These are phyloP conservation scores for Argyrosomus japonicus DNA, from an alignment of 2,113 vertebrate species.

Conservation along the genomic window DNA sequence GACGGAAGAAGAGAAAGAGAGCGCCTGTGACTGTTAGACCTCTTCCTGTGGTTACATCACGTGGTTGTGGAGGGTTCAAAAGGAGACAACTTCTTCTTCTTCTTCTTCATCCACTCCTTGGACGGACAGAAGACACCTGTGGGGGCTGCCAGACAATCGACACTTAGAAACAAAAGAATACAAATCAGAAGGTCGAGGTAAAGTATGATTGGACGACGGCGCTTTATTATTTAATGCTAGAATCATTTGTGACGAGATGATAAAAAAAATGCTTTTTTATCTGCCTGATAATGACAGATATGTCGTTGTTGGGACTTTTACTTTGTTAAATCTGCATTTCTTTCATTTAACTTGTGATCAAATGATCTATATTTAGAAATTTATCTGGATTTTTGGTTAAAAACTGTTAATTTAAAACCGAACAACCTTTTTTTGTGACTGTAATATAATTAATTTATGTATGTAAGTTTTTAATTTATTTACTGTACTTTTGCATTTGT, in stretches of 20 bases:
- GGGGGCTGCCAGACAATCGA: constrained; percentile 21
- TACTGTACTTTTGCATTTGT: neutral
- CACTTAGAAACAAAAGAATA: constrained; percentile 10
- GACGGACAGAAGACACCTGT: constrained; percentile 70
- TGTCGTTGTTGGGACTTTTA: neutral
- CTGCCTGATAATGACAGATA: neutral
- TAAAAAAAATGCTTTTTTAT: constrained; percentile 13
- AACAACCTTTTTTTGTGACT: neutral
- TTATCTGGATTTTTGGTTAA: neutral
- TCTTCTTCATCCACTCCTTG: constrained; percentile 75
- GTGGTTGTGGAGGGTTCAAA: constrained; percentile 82
- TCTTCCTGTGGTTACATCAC: constrained; percentile 88
- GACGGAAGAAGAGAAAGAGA: constrained; percentile 72
- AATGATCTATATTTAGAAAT: neutral
- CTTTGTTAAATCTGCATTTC: neutral
- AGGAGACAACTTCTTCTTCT: constrained; percentile 78
- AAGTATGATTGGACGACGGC: constrained; percentile 49
- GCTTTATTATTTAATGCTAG: neutral
- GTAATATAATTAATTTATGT: neutral
- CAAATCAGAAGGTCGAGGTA: constrained; percentile 48
- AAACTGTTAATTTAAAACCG: neutral
- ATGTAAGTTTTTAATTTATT: neutral
- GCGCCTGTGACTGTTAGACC: constrained; percentile 85
- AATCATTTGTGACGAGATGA: neutral
- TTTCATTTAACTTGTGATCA: neutral